Evolutionary conservation across 2,888 invertebrate genomes (phyloP).

Genomic region (Rambutsinella grinnellia): DNA sequence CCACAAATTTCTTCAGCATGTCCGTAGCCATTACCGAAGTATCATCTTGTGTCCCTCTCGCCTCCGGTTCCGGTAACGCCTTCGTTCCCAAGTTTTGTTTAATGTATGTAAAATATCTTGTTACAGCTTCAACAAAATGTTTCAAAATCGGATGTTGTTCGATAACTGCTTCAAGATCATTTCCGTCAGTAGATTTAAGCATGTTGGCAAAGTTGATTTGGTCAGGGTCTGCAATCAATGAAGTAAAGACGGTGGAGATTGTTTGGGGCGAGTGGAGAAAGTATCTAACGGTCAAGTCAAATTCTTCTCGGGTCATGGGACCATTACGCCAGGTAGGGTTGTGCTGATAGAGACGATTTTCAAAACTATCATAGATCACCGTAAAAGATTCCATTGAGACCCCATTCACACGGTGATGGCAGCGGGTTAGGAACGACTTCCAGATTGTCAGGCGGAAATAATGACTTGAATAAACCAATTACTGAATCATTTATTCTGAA

Average conservation of each 20-base stretch:
- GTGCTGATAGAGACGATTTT: not conserved
- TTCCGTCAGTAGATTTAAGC: too few species aligned
- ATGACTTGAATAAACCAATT: too few species aligned
- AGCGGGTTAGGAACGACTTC: constrained; percentile 22
- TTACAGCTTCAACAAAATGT: not conserved
- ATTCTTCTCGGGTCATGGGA: not conserved
- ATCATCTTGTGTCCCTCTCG: too few species aligned
- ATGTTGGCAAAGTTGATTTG: not conserved
- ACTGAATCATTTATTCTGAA: too few species aligned
- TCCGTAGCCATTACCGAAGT: too few species aligned
- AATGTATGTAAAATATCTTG: too few species aligned
- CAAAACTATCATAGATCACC: not conserved
- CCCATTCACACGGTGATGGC: not conserved
- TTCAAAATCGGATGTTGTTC: not conserved
- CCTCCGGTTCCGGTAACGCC: too few species aligned
- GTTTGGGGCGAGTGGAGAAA: constrained; percentile 15
- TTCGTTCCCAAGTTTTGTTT: too few species aligned
- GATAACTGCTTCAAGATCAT: too few species aligned
- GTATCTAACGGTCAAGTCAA: constrained; percentile 5
- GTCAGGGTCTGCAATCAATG: not conserved
- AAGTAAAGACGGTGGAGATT: constrained; percentile 7
- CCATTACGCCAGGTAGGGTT: not conserved
- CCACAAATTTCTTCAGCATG: too few species aligned
- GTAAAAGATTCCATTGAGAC: not conserved
- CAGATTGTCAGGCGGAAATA: constrained; percentile 18